Conservation (phyloP, 2,113 vertebrate genomes). For the Zonotrichia leucophrys region DNA sequence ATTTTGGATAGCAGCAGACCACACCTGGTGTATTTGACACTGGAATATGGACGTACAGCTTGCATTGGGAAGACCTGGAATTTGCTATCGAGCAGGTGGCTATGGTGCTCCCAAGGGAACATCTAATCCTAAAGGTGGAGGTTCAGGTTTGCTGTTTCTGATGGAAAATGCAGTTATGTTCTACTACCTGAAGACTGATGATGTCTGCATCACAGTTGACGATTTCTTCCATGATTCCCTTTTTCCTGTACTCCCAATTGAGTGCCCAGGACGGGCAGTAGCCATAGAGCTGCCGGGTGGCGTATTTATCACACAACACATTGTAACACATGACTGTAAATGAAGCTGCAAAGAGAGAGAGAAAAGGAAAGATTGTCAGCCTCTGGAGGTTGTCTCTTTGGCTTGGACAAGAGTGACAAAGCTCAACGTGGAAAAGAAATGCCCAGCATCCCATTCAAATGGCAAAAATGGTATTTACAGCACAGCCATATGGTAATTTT, state of each 20-base stretch:
- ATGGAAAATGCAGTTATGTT: not conserved
- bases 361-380: not conserved
- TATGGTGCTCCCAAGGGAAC: not conserved
- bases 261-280: slow-evolving; percentile 99
- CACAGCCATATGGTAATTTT: not conserved
- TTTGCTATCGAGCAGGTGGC: not conserved
- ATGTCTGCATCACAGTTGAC: slow-evolving; percentile 96
- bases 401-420: not conserved
- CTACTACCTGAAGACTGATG: slow-evolving; percentile 90
- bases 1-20: not conserved
- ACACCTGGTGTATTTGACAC: not conserved
- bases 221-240: slow-evolving; percentile 99
- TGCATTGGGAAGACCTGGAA: not conserved
- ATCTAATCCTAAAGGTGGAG: not conserved
- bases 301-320: slow-evolving; percentile 97
- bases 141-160: not conserved
- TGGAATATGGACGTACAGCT: not conserved
- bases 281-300: slow-evolving; percentile 97
- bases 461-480: not conserved
- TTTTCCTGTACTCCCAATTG: slow-evolving; percentile 98
- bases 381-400: not conserved
- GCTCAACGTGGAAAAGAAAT: not conserved
- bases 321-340: slow-evolving; percentile 99
- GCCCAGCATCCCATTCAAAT: not conserved
- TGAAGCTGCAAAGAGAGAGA: slow-evolving; percentile 76